A percentile compares a stretch with the other conserved stretches of the same genome.
Conservation (phyloP, 2,113 vertebrate species). For the Austrofundulus limnaeus region DNA sequence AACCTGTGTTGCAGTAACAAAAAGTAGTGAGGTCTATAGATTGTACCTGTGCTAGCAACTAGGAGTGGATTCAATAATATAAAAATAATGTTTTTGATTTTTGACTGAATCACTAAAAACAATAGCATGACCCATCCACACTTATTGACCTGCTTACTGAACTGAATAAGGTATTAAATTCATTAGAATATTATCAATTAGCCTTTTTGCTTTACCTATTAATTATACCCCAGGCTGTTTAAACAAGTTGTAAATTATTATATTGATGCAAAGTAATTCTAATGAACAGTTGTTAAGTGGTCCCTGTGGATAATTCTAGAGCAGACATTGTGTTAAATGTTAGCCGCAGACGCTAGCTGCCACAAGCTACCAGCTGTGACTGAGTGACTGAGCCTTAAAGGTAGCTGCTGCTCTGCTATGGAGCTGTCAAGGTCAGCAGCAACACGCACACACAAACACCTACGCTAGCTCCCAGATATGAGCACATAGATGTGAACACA, state of each 20-base stretch:
- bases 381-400: constrained; percentile 64
- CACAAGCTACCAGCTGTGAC: constrained; percentile 59
- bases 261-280: constrained; percentile 42
- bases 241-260: constrained; percentile 42
- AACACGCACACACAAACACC: constrained; percentile 58
- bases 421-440: constrained; percentile 77
- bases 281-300: constrained; percentile 40
- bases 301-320: constrained; percentile 62
- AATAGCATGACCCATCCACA: not conserved
- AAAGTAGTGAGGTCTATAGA: constrained; percentile 2
- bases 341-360: constrained; percentile 47
- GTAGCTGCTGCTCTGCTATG: constrained; percentile 57
- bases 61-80: constrained; percentile 14
- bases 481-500: constrained; percentile 12
- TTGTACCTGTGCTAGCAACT: not conserved
- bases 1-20: constrained; percentile 24
- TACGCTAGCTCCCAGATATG: constrained; percentile 16
- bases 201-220: constrained; percentile 22
- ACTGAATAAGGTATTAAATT: constrained; percentile 24
- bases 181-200: constrained; percentile 42
- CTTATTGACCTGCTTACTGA: not conserved
- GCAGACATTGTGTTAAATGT: constrained; percentile 54
- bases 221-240: constrained; percentile 42
- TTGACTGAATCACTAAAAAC: no score
- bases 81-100: not conserved